These are phyloP conservation scores for Paradoxurus hermaphroditus DNA, from an alignment of 2,113 vertebrate species.

Conservation along the genomic window DNA sequence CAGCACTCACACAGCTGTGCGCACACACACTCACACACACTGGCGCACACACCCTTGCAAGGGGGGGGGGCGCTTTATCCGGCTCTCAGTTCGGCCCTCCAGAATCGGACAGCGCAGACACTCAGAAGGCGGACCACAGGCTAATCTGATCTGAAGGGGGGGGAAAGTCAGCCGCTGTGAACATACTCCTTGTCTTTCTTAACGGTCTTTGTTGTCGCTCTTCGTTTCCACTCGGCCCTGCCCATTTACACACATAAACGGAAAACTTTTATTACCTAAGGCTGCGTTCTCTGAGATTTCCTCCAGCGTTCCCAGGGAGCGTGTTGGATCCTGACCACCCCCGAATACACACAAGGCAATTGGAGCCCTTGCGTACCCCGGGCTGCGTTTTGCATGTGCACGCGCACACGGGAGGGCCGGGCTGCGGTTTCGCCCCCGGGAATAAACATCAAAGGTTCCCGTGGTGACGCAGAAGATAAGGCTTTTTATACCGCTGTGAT, in stretches of 20 bases:
- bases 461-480: neutral
- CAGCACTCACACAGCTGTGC: neutral
- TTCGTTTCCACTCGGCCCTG: neutral
- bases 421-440: neutral
- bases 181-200: neutral
- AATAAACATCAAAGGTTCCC: neutral
- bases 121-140: fast-evolving
- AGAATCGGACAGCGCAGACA: neutral
- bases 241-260: neutral
- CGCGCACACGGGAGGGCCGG: neutral
- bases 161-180: fast-evolving
- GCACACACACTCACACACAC: fast-evolving
- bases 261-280: neutral
- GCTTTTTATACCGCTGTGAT: neutral
- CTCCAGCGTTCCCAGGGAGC: fast-evolving
- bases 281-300: neutral
- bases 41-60: fast-evolving
- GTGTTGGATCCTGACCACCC: neutral
- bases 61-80: fast-evolving
- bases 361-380: fast-evolving
- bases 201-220: no score
- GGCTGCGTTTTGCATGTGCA: fast-evolving
- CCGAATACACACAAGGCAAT: neutral
- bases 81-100: neutral
- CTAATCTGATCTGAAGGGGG: neutral